A percentile compares a stretch with the other conserved stretches of the same genome.
Conservation (phyloP, 1,140 invertebrate genomes). For the Drosophila mayri region DNA sequence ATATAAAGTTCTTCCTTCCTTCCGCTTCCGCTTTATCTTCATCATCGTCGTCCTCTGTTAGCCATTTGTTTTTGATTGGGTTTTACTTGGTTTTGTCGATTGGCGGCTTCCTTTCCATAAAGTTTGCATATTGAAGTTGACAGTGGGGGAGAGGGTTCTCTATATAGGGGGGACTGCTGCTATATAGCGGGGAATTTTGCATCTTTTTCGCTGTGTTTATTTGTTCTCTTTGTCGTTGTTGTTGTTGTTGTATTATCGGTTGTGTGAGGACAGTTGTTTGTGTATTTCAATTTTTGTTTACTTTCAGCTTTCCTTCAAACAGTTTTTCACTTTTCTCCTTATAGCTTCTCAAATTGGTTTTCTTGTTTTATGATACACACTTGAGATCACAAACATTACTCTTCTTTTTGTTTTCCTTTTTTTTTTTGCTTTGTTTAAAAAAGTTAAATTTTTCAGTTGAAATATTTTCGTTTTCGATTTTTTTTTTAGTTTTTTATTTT, state of each 20-base stretch:
- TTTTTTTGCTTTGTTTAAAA: constrained; percentile 68
- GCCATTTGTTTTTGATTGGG: constrained; percentile 44
- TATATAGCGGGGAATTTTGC: constrained; percentile 73
- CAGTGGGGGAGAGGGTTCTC: constrained; percentile 43
- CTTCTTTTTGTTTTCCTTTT: constrained; percentile 38
- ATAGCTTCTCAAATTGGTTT: constrained; percentile 71
- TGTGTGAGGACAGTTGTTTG: constrained; percentile 60
- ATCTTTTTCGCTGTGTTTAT: constrained; percentile 71
- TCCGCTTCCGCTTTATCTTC: constrained; percentile 29
- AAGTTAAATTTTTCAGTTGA: constrained; percentile 76
- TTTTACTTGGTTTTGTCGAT: constrained; percentile 56
- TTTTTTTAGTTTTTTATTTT: constrained; percentile 62
- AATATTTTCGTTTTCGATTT: constrained; percentile 73
- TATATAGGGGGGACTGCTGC: constrained; percentile 7
- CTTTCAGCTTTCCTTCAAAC: constrained; percentile 52
- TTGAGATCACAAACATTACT: constrained; percentile 85
- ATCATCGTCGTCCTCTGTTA: constrained; percentile 26
- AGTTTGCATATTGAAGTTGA: constrained; percentile 76
- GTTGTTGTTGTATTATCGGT: constrained; percentile 40
- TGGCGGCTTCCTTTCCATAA: constrained; percentile 52
- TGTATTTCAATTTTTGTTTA: constrained; percentile 49
- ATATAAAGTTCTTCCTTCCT: constrained; percentile 65
- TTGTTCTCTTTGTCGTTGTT: constrained; percentile 48
- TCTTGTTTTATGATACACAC: constrained; percentile 80
- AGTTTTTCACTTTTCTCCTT: constrained; percentile 30